Base-by-base conservation (phyloP, 2,113 vertebrate genomes). In the Willisornis vidua region DNA sequence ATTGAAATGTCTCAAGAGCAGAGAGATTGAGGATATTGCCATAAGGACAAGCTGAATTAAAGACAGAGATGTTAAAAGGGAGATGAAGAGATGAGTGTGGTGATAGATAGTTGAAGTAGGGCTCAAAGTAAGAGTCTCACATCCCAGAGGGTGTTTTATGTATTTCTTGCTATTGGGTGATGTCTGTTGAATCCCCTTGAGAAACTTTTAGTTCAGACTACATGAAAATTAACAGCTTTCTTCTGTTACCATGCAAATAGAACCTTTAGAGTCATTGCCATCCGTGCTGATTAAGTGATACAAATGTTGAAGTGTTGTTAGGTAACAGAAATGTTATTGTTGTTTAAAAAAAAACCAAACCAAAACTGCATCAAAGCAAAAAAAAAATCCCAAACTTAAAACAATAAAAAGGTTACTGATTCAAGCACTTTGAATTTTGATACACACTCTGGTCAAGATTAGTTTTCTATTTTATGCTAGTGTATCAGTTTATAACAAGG, bases 381-480 rank as follows among this genome's bases (percentile, higher is more conserved):
- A 13, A 3, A 37, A 1, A 0, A 6, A 1, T 0, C 15, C 8
- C 2, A 19, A 41, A 37, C 10, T 11, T 65, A 20, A 51, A 79
- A 54, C n/a, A 61, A 7, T 43, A 6, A 35, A 57, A 12, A 49
- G 3, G 3, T 73, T 73, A 23, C 20, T 24, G 45, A 17, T 83
- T 39, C n/a, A 48, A 68, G 19, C 23, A 7, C 7, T 89, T 80
- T 7, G 24, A 43, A 68, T 55, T 85, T 46, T 49, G 26, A 5
- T 66, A 12, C 35, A 7, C 19, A 31, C 14, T 33, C 7, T 54
- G 37, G 61, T 43, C n/a, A 65, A 43, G 29, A 14, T 66, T 31
- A 4, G 33, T 66, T 52, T 67, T 63, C 24, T 39, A 11, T 41
- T 31, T 79, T 49, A 3, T 35, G 15, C 48, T 90, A 87, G 18